These are phyloP conservation scores for Rhinatrema bivittatum DNA, from an alignment of 2,797 vertebrate species.

Conservation along the genomic window DNA sequence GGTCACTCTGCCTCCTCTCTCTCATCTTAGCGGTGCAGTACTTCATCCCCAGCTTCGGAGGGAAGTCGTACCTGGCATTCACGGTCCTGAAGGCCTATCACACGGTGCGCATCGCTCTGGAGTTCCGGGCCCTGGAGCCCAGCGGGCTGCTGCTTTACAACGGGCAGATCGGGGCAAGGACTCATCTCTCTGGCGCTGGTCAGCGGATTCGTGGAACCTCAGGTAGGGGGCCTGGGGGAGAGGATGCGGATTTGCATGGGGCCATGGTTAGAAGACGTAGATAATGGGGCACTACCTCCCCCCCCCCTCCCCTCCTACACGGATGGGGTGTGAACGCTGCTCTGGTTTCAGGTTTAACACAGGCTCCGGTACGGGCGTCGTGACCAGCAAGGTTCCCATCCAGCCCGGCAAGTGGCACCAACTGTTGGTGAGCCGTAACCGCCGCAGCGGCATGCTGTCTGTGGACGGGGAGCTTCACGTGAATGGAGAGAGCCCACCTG, in stretches of 20 bases:
- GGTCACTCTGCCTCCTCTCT: too few relatives aligned
- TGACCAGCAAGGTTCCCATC: slow-evolving; percentile 71
- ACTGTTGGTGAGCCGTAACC: slow-evolving; percentile 79
- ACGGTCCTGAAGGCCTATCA: slow-evolving; percentile 87
- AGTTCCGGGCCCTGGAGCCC: slow-evolving; percentile 79
- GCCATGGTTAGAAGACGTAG: too few relatives aligned
- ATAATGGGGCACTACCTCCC: too few relatives aligned
- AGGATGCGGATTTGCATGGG: too few relatives aligned
- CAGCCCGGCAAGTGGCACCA: slow-evolving; percentile 84
- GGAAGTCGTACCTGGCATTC: slow-evolving; percentile 87
- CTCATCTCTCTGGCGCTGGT: slow-evolving; percentile 82
- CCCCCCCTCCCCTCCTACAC: too few relatives aligned
- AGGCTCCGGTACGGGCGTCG: slow-evolving; percentile 74
- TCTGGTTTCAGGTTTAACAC: slow-evolving; percentile 81
- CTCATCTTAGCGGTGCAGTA: slow-evolving; percentile 77
- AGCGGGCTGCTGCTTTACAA: slow-evolving; percentile 87
- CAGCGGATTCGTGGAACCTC: slow-evolving; percentile 78
- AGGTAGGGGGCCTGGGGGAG: too few relatives aligned
- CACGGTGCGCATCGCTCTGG: slow-evolving; percentile 86
- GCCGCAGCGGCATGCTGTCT: slow-evolving; percentile 72
- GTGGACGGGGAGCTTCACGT: slow-evolving; percentile 79
- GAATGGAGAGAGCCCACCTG: slow-evolving; percentile 78
- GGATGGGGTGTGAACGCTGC: accelerated
- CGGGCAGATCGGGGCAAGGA: slow-evolving; percentile 82
- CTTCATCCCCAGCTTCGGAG: slow-evolving; percentile 80